phyloP scores from a whole-genome alignment of 2,113 vertebrate species.

The Dinomys branickii region DNA sequence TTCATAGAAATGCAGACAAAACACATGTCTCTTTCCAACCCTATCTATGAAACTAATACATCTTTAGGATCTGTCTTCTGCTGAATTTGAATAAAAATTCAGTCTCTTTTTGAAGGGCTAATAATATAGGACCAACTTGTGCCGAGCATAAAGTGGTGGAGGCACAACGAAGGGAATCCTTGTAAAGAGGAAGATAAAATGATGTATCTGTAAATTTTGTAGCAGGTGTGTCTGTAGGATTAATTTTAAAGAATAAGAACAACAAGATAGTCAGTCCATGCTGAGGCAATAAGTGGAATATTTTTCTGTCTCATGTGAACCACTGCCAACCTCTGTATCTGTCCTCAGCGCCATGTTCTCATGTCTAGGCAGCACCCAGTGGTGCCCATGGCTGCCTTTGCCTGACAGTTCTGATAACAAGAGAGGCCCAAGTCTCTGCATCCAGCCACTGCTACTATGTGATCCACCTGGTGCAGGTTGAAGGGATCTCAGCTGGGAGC shows the following conservation, averaged over 20 bases:
- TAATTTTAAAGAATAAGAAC: neutral
- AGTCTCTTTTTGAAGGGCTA: constrained; percentile 45
- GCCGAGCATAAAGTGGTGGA: neutral
- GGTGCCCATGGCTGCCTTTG: neutral
- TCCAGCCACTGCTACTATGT: neutral
- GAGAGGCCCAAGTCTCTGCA: neutral
- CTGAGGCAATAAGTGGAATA: neutral
- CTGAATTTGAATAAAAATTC: constrained; percentile 44
- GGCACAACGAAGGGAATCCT: neutral
- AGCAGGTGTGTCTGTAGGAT: neutral
- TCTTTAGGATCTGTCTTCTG: neutral
- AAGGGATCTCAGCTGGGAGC: too few relatives aligned
- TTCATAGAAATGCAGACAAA: constrained; percentile 48
- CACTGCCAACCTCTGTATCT: neutral
- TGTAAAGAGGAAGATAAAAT: neutral
- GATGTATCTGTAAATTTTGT: neutral
- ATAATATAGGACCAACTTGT: neutral
- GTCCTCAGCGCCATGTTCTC: neutral
- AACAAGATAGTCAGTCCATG: neutral
- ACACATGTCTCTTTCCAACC: constrained; percentile 22
- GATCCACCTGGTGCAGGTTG: neutral
- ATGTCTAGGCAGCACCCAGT: neutral
- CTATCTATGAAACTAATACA: neutral
- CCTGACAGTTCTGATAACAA: neutral
- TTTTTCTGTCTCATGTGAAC: neutral